Conservation (phyloP, 2,888 invertebrate genomes). For the Lycaena phlaeas region DNA sequence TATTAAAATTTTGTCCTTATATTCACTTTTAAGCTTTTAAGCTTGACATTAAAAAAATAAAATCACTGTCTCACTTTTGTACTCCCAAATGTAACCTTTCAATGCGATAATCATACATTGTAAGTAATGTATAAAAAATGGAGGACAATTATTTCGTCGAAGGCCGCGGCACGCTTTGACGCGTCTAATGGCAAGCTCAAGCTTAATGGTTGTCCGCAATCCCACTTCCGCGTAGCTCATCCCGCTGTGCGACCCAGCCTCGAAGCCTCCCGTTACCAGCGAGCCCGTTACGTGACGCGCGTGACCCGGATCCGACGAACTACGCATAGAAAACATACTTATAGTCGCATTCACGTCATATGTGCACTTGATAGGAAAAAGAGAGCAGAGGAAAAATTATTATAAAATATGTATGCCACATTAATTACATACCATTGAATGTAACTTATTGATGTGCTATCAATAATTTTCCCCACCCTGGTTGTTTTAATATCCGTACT, state of each 20-base stretch:
- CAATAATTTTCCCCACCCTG: no score
- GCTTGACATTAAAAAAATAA: no score
- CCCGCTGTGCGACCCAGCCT: constrained; percentile 66
- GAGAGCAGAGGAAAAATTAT: no score
- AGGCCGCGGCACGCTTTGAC: constrained; percentile 4
- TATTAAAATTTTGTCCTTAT: no score
- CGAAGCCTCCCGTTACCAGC: constrained; percentile 53
- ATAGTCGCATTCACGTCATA: constrained; percentile 22
- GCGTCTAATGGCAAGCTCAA: constrained; percentile 1
- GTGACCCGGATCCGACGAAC: constrained; percentile 57
- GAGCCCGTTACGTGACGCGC: constrained; percentile 65
- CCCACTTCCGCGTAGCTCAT: constrained; percentile 68
- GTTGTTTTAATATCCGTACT: no score
- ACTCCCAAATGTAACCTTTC: no score
- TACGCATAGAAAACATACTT: constrained; percentile 29
- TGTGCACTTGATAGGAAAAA: neutral
- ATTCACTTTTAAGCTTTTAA: no score
- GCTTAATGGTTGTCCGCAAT: constrained; percentile 27
- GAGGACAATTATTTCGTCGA: neutral
- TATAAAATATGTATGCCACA: no score
- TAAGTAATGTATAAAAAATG: neutral
- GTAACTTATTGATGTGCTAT: no score
- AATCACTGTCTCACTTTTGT: no score
- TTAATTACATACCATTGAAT: no score
- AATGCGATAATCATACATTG: no score